A percentile compares a stretch with the other conserved stretches of the same genome.
Conservation (phyloP, 2,888 invertebrate species). For the Apodemia hepburni region DNA sequence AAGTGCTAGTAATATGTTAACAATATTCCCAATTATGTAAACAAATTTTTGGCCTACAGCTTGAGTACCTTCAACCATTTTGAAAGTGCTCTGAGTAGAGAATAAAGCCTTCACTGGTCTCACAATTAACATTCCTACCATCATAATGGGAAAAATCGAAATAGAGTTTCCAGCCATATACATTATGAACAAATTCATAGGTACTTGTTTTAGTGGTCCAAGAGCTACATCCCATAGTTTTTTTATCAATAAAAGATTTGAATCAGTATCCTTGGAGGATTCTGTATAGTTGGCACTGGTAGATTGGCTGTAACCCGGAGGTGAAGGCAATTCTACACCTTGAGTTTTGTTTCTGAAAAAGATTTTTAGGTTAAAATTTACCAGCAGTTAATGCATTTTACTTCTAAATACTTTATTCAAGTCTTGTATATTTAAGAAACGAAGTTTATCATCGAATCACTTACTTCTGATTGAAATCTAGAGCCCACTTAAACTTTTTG, state of each 20-base stretch:
- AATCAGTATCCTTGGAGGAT: constrained; percentile 90
- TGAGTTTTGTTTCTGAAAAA: constrained; percentile 48
- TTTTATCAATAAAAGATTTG: constrained; percentile 88
- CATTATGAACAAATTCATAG: constrained; percentile 99
- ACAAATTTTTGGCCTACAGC: constrained; percentile 95
- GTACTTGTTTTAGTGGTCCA: constrained; percentile 96
- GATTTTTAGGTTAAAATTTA: constrained; percentile 9
- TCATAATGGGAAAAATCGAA: constrained; percentile 99
- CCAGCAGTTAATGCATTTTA: background rate
- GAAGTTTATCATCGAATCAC: constrained; percentile 29
- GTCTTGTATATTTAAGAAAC: constrained; percentile 9
- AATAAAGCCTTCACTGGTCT: constrained; percentile 97
- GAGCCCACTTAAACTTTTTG: constrained; percentile 82
- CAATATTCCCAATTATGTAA: constrained; percentile 95
- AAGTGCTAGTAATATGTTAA: constrained; percentile 93
- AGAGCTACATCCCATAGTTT: constrained; percentile 98
- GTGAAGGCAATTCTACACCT: constrained; percentile 83
- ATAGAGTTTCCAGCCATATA: constrained; percentile 99
- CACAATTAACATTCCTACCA: constrained; percentile 99
- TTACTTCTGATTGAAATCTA: constrained; percentile 82
- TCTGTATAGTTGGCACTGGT: constrained; percentile 87
- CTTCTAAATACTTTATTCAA: too few relatives aligned
- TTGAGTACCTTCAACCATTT: constrained; percentile 96
- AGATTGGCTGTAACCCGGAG: constrained; percentile 91
- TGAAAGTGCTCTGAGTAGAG: constrained; percentile 93